phyloP scores from a whole-genome alignment of 1,140 invertebrate species.

The Panonychus citri region DNA sequence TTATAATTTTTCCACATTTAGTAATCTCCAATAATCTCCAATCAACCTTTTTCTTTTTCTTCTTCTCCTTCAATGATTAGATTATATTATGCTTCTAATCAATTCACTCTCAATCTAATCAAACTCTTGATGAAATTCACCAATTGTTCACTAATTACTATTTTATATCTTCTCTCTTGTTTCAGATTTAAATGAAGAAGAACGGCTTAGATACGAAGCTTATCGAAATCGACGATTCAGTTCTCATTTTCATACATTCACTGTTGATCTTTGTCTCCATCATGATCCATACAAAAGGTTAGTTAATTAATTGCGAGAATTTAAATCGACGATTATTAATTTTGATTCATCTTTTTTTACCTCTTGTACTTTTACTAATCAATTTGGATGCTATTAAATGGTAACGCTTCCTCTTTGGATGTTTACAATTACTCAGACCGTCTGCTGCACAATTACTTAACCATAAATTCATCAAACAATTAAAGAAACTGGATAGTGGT shows the following conservation, averaged over 20 bases:
- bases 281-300: constrained; percentile 38
- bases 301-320: constrained; percentile 21
- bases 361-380: background rate
- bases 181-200: constrained; percentile 11
- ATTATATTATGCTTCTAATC: too few relatives aligned
- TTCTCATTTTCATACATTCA: constrained; percentile 46
- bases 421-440: constrained; percentile 16
- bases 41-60: too few relatives aligned
- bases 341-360: background rate
- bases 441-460: constrained; percentile 28
- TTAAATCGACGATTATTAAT: background rate
- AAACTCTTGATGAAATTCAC: too few relatives aligned
- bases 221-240: constrained; percentile 33
- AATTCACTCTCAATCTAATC: too few relatives aligned
- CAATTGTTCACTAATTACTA: background rate
- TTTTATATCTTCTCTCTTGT: background rate
- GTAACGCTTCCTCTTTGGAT: background rate
- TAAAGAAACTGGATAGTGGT: background rate
- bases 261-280: constrained; percentile 37
- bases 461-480: constrained; percentile 49
- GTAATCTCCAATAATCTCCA: too few relatives aligned
- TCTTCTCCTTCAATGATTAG: too few relatives aligned
- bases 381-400: background rate
- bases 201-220: constrained; percentile 10
- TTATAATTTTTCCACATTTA: too few relatives aligned